Conservation (phyloP, 2,888 invertebrate genomes). For the Drosophila atroscutellata region DNA sequence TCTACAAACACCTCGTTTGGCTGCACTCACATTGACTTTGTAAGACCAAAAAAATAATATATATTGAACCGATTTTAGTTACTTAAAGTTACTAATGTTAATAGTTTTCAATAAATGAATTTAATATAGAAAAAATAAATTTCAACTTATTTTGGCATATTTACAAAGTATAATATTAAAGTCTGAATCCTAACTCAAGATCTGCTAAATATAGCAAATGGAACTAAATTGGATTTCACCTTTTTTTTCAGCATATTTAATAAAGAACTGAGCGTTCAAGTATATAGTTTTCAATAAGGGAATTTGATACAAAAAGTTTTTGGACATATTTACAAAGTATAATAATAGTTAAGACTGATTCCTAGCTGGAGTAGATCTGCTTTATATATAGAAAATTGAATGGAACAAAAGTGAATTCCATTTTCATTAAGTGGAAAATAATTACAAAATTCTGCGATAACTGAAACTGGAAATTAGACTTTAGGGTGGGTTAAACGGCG, state of each 20-base stretch:
- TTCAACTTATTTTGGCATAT: not conserved
- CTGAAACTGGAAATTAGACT: constrained; percentile 22
- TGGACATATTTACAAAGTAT: constrained; percentile 7
- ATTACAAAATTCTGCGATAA: not conserved
- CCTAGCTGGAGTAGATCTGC: not conserved
- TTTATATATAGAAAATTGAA: not conserved
- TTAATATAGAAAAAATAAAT: not conserved
- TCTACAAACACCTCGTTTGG: constrained; percentile 4
- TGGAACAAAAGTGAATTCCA: not conserved
- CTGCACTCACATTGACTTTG: not conserved
- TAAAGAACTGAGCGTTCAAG: not conserved
- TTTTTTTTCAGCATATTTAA: not conserved
- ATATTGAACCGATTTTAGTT: not conserved
- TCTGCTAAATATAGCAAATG: not conserved
- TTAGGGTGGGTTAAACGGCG: constrained; percentile 8
- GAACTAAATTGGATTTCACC: not conserved
- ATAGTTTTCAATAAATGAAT: not conserved
- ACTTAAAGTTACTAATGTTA: not conserved
- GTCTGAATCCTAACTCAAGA: not conserved
- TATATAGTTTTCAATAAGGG: not conserved
- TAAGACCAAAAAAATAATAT: not conserved
- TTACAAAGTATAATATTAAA: not conserved
- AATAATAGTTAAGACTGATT: not conserved
- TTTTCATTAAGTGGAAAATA: not conserved
- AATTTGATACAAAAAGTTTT: not conserved